These are phyloP conservation scores for Coryphaenoides rupestris DNA, from an alignment of 2,113 vertebrate species.

Conservation along the genomic window DNA sequence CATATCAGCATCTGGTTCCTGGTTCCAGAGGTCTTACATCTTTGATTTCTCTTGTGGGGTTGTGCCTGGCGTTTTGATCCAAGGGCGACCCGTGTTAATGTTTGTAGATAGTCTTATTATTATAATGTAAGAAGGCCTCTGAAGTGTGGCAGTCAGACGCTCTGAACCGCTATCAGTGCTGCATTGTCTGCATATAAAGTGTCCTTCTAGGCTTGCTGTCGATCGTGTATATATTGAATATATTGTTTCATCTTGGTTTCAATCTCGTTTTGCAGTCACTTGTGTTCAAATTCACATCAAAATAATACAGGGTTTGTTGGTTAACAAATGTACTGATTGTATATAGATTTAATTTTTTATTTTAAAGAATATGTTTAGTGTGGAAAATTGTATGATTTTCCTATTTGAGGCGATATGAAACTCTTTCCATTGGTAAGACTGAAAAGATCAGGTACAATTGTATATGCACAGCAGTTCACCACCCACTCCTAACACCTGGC, in stretches of 20 bases:
- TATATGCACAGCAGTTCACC: slow-evolving; percentile 11
- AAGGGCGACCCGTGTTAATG: slow-evolving; percentile 55
- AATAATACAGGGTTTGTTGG: slow-evolving; percentile 61
- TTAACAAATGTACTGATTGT: slow-evolving; percentile 62
- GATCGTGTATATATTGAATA: slow-evolving; percentile 75
- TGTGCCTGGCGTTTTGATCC: slow-evolving; percentile 36
- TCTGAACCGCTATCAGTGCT: slow-evolving; percentile 70
- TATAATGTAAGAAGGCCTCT: slow-evolving; percentile 50
- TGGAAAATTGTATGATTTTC: slow-evolving; percentile 38
- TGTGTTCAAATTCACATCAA: slow-evolving; percentile 56
- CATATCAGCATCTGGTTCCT: slow-evolving; percentile 51
- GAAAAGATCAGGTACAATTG: slow-evolving; percentile 38
- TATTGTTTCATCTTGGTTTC: slow-evolving; percentile 50
- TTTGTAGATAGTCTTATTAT: slow-evolving; percentile 77
- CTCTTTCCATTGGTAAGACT: slow-evolving; percentile 66
- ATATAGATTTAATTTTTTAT: slow-evolving; percentile 53
- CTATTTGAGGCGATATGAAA: slow-evolving; percentile 64
- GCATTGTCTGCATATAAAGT: slow-evolving; percentile 73
- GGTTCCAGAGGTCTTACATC: slow-evolving; percentile 62
- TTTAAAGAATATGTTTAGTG: slow-evolving; percentile 46
- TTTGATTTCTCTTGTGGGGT: slow-evolving; percentile 51
- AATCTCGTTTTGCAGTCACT: slow-evolving; percentile 44
- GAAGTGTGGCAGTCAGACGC: slow-evolving; percentile 61
- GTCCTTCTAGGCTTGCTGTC: slow-evolving; percentile 76
- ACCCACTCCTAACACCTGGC: slow-evolving; percentile 1